Evolutionary conservation across 2,797 vertebrate species (phyloP).

Genomic region (Brotula barbata): DNA sequence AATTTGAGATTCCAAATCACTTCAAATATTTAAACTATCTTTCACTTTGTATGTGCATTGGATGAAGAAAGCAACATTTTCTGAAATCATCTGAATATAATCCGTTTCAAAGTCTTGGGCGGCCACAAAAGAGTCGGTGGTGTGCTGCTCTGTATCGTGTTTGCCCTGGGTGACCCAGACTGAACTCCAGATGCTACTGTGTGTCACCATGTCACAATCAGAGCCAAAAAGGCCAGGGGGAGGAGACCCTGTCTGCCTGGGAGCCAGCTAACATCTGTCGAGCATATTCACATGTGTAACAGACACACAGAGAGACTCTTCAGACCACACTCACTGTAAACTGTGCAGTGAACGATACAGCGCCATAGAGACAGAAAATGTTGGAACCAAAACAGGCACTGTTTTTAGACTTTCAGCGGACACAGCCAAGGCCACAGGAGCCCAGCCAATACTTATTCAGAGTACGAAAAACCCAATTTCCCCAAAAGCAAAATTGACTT

Average conservation of each 20-base stretch:
- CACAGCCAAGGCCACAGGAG: conserved; percentile 48
- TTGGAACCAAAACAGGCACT: conserved; percentile 62
- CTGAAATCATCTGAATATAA: conserved; percentile 21
- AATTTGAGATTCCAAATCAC: conserved; percentile 23
- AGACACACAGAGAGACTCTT: conserved; percentile 66
- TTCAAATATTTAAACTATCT: conserved; percentile 9
- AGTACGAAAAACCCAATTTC: conserved; percentile 59
- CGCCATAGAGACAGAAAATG: conserved; percentile 56
- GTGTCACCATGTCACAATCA: conserved; percentile 77
- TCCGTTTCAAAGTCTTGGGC: conserved; percentile 38
- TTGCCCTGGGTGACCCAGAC: conserved; percentile 74
- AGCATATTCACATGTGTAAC: conserved; percentile 78
- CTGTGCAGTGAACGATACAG: conserved; percentile 43
- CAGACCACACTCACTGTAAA: conserved; percentile 63
- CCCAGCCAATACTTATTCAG: conserved; percentile 63
- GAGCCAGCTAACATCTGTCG: conserved; percentile 81
- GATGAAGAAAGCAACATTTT: conserved; percentile 18
- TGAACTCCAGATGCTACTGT: conserved; percentile 82
- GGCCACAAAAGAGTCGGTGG: conserved; percentile 46
- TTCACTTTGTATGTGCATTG: conserved; percentile 14
- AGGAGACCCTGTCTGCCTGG: conserved; percentile 72
- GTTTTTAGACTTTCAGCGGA: conserved; percentile 56
- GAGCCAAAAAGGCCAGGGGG: conserved; percentile 74
- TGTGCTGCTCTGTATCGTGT: conserved; percentile 55
- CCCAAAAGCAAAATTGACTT: conserved; percentile 53